A percentile compares a stretch with the other conserved stretches of the same genome.
Evolutionary conservation across 1,140 invertebrate genomes (phyloP).

Genomic region (Drosophila ananassae): DNA sequence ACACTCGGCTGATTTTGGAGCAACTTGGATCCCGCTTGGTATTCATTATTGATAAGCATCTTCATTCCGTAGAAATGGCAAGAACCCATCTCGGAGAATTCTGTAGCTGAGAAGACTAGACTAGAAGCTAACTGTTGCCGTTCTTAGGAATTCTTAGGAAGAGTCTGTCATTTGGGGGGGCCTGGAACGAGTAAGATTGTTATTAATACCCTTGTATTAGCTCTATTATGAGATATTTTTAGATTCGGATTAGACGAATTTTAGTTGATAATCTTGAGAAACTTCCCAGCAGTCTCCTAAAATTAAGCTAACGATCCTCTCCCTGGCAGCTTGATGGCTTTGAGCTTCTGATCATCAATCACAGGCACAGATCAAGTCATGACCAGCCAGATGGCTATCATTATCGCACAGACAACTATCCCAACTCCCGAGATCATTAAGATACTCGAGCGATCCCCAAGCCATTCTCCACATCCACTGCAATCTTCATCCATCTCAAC

Average conservation of each 20-base stretch:
- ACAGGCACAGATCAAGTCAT: constrained; percentile 18
- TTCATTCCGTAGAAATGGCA: constrained; percentile 5
- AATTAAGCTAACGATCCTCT: constrained; percentile 20
- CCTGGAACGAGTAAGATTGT: too few relatives aligned
- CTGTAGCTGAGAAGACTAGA: constrained; percentile 10
- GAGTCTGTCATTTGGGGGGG: constrained; percentile 51
- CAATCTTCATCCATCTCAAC: constrained; percentile 9
- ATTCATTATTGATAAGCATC: constrained; percentile 64
- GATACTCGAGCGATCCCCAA: constrained; percentile 21
- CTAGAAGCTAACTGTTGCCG: constrained; percentile 42
- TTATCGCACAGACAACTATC: constrained; percentile 24
- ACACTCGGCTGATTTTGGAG: constrained; percentile 61
- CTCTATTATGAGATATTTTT: constrained; percentile 22
- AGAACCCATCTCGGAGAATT: constrained; percentile 11
- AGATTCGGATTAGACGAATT: neutral
- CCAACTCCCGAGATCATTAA: constrained; percentile 32
- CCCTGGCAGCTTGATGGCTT: constrained; percentile 7
- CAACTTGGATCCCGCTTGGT: constrained; percentile 38
- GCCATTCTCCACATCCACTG: constrained; percentile 24
- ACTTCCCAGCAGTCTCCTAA: constrained; percentile 4
- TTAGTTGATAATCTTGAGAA: neutral
- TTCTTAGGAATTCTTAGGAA: constrained; percentile 28
- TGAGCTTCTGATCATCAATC: constrained; percentile 50
- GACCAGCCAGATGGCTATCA: constrained; percentile 27
- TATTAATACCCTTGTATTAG: too few relatives aligned